A percentile compares a stretch with the other conserved stretches of the same genome.
phyloP scores from a whole-genome alignment of 1,140 invertebrate genomes.

The Conus betulinus region DNA sequence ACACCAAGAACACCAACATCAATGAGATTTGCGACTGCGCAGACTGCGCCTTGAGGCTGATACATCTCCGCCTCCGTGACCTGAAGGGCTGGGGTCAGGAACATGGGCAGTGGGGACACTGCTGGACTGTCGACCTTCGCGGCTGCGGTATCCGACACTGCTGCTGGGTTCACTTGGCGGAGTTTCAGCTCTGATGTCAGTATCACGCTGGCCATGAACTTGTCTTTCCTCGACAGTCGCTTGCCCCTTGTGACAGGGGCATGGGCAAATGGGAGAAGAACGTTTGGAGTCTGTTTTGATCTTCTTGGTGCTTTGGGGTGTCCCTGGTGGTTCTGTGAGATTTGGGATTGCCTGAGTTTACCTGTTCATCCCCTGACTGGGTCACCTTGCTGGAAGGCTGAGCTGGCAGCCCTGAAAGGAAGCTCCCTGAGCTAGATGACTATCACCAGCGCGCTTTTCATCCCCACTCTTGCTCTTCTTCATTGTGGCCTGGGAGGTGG shows the following conservation, averaged over 20 bases:
- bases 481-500: neutral
- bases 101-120: neutral
- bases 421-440: neutral
- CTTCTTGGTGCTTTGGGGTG: neutral
- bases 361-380: neutral
- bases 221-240: neutral
- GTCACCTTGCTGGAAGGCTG: neutral
- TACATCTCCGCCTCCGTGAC: neutral
- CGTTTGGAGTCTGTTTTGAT: neutral
- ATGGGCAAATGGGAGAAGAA: neutral
- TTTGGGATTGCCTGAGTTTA: neutral
- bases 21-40: conserved; percentile 24
- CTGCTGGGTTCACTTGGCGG: neutral
- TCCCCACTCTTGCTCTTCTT: conserved; percentile 16
- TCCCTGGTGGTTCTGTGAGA: neutral
- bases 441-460: neutral
- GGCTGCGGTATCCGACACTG: too few species aligned
- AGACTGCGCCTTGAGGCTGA: conserved; percentile 23
- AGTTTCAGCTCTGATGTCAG: neutral
- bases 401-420: neutral
- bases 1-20: neutral
- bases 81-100: neutral
- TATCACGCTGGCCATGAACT: neutral
- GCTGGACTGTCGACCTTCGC: neutral
- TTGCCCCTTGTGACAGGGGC: neutral